Conservation (phyloP, 2,797 vertebrate species). For the Acropternis orthonyx region DNA sequence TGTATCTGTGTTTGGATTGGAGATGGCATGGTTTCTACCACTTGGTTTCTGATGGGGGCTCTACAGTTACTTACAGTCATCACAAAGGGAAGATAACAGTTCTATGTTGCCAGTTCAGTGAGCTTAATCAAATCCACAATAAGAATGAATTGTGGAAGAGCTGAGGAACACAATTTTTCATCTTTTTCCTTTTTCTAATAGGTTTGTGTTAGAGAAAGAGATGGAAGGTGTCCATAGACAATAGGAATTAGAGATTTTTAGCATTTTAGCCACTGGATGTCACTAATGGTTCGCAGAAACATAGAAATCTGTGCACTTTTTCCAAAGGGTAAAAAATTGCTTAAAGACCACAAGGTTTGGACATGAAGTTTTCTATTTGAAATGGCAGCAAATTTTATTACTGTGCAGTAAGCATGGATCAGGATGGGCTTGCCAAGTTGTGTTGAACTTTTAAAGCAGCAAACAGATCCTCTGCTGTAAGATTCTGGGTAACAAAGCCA, state of each 20-base stretch:
- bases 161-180: not conserved
- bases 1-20: not conserved
- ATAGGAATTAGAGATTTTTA: not conserved
- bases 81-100: not conserved
- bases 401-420: not conserved
- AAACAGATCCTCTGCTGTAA: not conserved
- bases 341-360: not conserved
- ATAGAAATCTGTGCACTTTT: slow-evolving; percentile 9
- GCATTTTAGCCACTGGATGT: slow-evolving; percentile 60
- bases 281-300: slow-evolving; percentile 22
- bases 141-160: not conserved
- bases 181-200: not conserved
- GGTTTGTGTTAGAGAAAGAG: not conserved
- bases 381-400: not conserved
- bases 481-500: not conserved
- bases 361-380: not conserved
- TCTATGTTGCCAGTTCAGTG: not conserved
- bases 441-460: not conserved
- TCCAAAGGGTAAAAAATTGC: not conserved
- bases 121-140: not conserved
- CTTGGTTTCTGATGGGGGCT: not conserved
- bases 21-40: not conserved
- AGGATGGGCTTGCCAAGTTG: not conserved
- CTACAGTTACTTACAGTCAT: not conserved
- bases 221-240: not conserved